phyloP scores from a whole-genome alignment of 2,113 vertebrate genomes.

The Mobula hypostoma region DNA sequence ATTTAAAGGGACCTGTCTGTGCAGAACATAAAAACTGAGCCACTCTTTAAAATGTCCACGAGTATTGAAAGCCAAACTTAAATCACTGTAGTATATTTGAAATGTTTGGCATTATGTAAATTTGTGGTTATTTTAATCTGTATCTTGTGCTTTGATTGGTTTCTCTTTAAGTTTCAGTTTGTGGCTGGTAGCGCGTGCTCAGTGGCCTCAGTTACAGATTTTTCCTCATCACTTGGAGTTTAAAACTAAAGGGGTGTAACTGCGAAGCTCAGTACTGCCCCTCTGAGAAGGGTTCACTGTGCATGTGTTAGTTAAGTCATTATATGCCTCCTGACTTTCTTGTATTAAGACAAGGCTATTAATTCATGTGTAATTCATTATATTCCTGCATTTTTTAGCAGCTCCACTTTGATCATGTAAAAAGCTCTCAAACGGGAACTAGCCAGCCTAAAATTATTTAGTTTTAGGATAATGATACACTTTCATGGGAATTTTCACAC shows the following conservation, averaged over 20 bases:
- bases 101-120: background rate
- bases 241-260: background rate
- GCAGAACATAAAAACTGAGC: background rate
- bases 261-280: background rate
- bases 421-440: background rate
- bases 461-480: background rate
- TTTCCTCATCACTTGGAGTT: background rate
- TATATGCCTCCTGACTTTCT: background rate
- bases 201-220: background rate
- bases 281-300: background rate
- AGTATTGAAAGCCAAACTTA: background rate
- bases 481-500: background rate
- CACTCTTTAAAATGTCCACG: background rate
- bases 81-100: background rate
- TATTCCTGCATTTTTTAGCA: background rate
- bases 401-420: background rate
- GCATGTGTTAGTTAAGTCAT: background rate
- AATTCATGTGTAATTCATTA: background rate
- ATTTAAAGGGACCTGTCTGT: background rate
- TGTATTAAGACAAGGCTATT: background rate
- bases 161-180: background rate
- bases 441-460: background rate
- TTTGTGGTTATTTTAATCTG: background rate
- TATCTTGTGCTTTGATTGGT: background rate
- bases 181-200: background rate